Conservation (phyloP, 2,797 vertebrate species). For the Melanitta fusca region DNA sequence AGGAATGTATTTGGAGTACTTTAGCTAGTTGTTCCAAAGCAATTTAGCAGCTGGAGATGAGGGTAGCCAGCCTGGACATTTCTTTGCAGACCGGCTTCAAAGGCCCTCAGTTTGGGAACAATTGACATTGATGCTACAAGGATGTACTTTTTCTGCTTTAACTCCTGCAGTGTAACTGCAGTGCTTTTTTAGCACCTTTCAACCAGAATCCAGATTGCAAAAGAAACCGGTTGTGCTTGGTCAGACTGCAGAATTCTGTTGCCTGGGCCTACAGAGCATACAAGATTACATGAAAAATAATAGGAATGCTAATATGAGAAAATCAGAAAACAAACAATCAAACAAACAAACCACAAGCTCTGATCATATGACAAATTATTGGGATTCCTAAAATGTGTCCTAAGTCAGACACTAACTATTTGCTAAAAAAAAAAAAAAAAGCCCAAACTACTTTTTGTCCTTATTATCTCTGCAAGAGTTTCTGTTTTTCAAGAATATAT, state of each 20-base stretch:
- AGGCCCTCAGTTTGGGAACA: not conserved
- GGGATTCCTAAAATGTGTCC: not conserved
- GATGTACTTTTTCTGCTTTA: not conserved
- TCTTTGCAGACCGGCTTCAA: constrained; percentile 18
- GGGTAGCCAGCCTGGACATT: not conserved
- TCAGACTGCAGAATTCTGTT: not conserved
- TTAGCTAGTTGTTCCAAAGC: not conserved
- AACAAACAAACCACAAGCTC: not conserved
- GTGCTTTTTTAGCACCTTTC: constrained; percentile 4
- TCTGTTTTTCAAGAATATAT: constrained; percentile 35
- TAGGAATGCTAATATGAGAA: not conserved
- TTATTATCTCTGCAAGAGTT: constrained; percentile 3
- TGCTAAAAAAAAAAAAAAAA: not conserved
- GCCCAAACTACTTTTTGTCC: not conserved
- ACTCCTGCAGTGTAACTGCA: not conserved
- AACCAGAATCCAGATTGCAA: not conserved
- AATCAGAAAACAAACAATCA: rapidly evolving
- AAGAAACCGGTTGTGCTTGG: not conserved
- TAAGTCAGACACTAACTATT: not conserved
- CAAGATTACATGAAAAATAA: not conserved
- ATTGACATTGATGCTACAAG: not conserved
- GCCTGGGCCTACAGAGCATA: not conserved
- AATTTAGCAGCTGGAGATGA: constrained; percentile 37
- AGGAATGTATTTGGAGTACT: not conserved
- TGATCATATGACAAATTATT: not conserved